These are phyloP conservation scores for Actinostola sp. DNA, from an alignment of 92 coral and sea anemone species.

Conservation along the genomic window DNA sequence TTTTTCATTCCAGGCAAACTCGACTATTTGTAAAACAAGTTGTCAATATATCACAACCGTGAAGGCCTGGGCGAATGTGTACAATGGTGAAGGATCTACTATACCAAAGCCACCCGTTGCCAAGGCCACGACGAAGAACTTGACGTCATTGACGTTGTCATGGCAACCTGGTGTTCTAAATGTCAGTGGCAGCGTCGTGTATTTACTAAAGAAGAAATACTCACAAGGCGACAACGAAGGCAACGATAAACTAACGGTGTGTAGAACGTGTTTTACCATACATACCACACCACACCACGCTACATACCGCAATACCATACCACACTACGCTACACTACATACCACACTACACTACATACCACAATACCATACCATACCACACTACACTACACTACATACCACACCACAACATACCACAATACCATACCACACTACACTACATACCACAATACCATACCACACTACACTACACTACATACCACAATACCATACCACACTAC, in stretches of 20 bases:
- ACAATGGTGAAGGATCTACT: constrained; percentile 17
- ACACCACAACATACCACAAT: too few species aligned
- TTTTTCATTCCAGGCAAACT: constrained; percentile 17
- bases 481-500: too few species aligned
- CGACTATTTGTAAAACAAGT: constrained; percentile 21
- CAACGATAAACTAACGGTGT: constrained; percentile 4
- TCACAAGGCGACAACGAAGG: not conserved
- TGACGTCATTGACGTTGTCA: constrained; percentile 37
- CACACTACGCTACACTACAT: too few species aligned
- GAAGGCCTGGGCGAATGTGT: constrained; percentile 12
- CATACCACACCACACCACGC: too few species aligned
- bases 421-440: too few species aligned
- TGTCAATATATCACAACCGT: constrained; percentile 22
- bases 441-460: too few species aligned
- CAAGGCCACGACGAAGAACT: not conserved
- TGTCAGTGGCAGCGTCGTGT: constrained; percentile 31
- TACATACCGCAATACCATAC: too few species aligned
- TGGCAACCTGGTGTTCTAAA: constrained; percentile 33
- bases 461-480: too few species aligned
- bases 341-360: too few species aligned
- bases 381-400: too few species aligned
- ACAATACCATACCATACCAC: too few species aligned
- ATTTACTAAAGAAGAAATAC: constrained; percentile 20
- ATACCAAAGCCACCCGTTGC: constrained; percentile 24
- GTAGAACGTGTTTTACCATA: too few species aligned